phyloP scores from a whole-genome alignment of 2,113 vertebrate genomes.

The Heloderma charlesbogerti region DNA sequence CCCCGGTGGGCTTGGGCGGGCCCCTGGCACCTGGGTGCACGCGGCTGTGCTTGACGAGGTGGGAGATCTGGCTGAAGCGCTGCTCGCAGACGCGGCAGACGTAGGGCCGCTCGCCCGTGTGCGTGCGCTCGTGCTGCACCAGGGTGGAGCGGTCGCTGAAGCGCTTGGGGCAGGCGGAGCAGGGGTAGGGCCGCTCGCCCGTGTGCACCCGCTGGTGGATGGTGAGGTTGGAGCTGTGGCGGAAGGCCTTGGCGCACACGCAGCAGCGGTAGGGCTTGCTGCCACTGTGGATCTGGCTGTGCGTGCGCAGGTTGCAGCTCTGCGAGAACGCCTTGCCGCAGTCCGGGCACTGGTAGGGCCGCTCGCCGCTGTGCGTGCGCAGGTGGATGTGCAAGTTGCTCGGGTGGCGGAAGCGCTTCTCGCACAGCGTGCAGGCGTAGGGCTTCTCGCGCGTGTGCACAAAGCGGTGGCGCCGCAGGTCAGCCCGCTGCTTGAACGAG shows the following conservation, averaged over 20 bases:
- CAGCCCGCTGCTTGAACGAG: conserved; percentile 21
- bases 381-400: conserved; percentile 15
- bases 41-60: conserved; percentile 15
- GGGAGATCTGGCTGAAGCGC: conserved; percentile 24
- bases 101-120: conserved; percentile 12
- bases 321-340: conserved; percentile 44
- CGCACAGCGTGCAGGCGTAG: conserved; percentile 21
- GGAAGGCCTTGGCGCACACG: conserved; percentile 67
- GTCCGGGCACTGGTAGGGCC: conserved; percentile 21
- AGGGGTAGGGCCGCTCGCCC: conserved; percentile 62
- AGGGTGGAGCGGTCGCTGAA: conserved; percentile 15
- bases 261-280: conserved; percentile 59
- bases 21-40: not conserved
- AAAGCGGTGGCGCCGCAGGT: conserved; percentile 10
- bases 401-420: not conserved
- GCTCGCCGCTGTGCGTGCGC: conserved; percentile 21
- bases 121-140: conserved; percentile 23
- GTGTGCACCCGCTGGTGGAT: conserved; percentile 71
- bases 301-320: conserved; percentile 32
- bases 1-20: not conserved
- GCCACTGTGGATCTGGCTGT: not conserved
- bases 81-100: not conserved
- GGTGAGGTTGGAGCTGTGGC: conserved; percentile 66
- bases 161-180: conserved; percentile 38
- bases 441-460: conserved; percentile 34